Percentiles rank a stretch among this genome's conserved stretches.
These are phyloP conservation scores for Conopomorpha cramerella DNA, from an alignment of 1,140 invertebrate genomes.

Conservation along the genomic window DNA sequence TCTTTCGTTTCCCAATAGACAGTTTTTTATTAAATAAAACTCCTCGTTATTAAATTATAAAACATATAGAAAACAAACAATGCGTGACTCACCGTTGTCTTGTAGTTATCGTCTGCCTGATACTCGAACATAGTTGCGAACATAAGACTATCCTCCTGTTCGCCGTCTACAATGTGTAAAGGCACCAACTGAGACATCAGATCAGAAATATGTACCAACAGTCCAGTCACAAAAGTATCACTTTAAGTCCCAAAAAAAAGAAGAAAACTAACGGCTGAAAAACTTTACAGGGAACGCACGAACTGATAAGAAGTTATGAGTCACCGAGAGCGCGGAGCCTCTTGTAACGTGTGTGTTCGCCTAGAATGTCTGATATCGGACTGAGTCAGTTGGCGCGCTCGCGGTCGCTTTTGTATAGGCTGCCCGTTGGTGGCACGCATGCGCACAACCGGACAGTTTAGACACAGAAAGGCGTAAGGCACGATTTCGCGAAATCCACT, in stretches of 20 bases:
- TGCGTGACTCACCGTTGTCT: background rate
- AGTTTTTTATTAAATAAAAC: no score
- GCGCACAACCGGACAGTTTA: conserved; percentile 13
- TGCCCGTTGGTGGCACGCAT: conserved; percentile 39
- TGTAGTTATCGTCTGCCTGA: conserved; percentile 46
- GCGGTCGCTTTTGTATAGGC: conserved; percentile 46
- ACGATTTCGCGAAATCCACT: no score
- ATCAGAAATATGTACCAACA: conserved; percentile 20
- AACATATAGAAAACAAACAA: background rate
- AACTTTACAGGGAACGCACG: conserved; percentile 33
- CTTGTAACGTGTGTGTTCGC: conserved; percentile 28
- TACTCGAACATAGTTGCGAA: conserved; percentile 61
- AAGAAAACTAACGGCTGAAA: conserved; percentile 18
- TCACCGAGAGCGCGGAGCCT: conserved; percentile 27
- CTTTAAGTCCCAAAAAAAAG: conserved; percentile 11
- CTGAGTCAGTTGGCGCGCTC: conserved; percentile 43
- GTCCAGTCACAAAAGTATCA: conserved; percentile 8
- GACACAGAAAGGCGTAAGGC: conserved; percentile 25
- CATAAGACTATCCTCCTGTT: conserved; percentile 56
- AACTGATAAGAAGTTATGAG: conserved; percentile 51
- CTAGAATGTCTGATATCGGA: conserved; percentile 54
- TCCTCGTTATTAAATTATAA: background rate
- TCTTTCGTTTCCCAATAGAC: no score
- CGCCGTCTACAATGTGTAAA: conserved; percentile 40
- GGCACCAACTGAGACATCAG: conserved; percentile 59